These are phyloP conservation scores for Episyrphus balteatus DNA, from an alignment of 1,140 invertebrate species.

Conservation along the genomic window DNA sequence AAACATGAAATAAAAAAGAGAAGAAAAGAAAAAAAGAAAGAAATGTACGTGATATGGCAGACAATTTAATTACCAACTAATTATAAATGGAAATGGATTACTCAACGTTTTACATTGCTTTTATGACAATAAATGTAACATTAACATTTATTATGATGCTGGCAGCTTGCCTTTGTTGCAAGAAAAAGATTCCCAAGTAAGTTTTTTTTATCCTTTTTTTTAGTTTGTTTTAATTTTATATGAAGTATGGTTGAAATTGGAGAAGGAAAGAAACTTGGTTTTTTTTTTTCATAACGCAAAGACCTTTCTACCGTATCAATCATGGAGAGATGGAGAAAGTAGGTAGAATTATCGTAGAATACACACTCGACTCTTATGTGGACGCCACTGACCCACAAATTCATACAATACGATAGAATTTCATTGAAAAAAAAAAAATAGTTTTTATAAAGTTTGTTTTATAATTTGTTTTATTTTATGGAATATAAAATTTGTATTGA, in stretches of 20 bases:
- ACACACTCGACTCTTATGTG: not conserved
- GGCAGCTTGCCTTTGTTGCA: slow-evolving; percentile 34
- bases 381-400: not conserved
- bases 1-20: too few species aligned
- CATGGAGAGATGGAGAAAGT: not conserved
- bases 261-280: slow-evolving; percentile 14
- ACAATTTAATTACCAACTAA: too few species aligned
- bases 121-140: slow-evolving; percentile 10
- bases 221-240: slow-evolving; percentile 5
- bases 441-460: too few species aligned
- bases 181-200: slow-evolving; percentile 33
- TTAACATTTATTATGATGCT: slow-evolving; percentile 27
- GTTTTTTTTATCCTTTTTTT: slow-evolving; percentile 8
- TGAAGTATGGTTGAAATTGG: not conserved
- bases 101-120: not conserved
- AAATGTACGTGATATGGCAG: too few species aligned
- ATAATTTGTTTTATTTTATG: too few species aligned
- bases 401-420: not conserved
- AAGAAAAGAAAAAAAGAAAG: too few species aligned
- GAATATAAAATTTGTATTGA: too few species aligned
- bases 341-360: not conserved
- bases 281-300: not conserved
- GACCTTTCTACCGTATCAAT: not conserved
- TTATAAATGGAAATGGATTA: slow-evolving; percentile 1
- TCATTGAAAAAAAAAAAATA: too few species aligned